Conservation (phyloP, 2,888 invertebrate species). For the Xestoiulus laeticollis region DNA sequence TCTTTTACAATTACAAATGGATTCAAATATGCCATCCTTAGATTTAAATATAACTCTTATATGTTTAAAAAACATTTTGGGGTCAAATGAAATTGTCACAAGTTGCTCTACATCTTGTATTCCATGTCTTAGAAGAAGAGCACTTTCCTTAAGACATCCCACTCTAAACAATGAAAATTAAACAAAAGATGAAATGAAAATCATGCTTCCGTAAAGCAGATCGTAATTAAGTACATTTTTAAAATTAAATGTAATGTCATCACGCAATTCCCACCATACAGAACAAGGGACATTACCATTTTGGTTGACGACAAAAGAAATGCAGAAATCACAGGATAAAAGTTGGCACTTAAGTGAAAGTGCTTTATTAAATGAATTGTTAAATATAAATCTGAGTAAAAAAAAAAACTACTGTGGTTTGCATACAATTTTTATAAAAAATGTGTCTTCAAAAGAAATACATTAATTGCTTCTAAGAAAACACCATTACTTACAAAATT, state of each 20-base stretch:
- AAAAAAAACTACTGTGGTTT: too few relatives aligned
- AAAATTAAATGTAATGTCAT: not conserved
- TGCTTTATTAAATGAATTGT: not conserved
- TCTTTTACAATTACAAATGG: too few relatives aligned
- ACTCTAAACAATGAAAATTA: not conserved
- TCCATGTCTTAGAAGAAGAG: not conserved
- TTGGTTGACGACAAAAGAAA: not conserved
- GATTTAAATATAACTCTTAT: too few relatives aligned
- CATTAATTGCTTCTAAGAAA: too few relatives aligned
- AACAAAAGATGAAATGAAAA: conserved; percentile 16
- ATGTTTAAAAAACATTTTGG: too few relatives aligned
- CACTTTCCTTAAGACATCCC: not conserved
- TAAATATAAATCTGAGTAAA: too few relatives aligned
- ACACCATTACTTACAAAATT: too few relatives aligned
- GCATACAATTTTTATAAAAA: too few relatives aligned
- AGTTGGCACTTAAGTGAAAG: not conserved
- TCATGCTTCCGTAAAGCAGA: not conserved
- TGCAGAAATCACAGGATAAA: not conserved
- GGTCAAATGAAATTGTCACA: too few relatives aligned
- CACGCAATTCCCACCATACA: not conserved
- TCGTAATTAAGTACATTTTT: not conserved
- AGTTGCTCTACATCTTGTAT: not conserved
- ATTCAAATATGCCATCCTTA: too few relatives aligned
- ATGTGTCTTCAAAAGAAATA: too few relatives aligned
- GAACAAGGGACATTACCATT: not conserved